phyloP scores from a whole-genome alignment of 2,888 invertebrate genomes.

The Apamea monoglypha region DNA sequence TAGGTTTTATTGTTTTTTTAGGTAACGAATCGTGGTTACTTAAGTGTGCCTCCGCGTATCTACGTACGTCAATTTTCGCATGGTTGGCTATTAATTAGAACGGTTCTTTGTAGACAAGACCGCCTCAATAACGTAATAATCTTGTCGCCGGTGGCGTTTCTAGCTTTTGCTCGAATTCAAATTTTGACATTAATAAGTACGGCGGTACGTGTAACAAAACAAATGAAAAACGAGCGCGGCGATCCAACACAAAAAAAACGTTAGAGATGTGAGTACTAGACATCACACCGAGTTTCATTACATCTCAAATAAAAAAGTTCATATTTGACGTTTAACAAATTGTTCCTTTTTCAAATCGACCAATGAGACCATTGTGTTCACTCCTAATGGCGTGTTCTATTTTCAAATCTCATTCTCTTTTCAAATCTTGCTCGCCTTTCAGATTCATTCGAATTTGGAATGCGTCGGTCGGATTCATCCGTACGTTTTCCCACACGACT shows the following conservation, averaged over 20 bases:
- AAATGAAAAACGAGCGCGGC: constrained; percentile 85
- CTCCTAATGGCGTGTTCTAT: constrained; percentile 90
- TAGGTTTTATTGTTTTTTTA: constrained; percentile 65
- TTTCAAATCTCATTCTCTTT: constrained; percentile 90
- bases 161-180: constrained; percentile 81
- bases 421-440: constrained; percentile 89
- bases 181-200: constrained; percentile 86
- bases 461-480: constrained; percentile 84
- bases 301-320: constrained; percentile 89
- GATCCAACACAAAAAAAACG: constrained; percentile 85
- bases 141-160: constrained; percentile 85
- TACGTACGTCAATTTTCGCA: constrained; percentile 74
- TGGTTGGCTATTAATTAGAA: constrained; percentile 83
- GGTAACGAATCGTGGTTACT: constrained; percentile 41
- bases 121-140: constrained; percentile 83
- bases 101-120: constrained; percentile 71
- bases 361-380: constrained; percentile 90
- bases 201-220: constrained; percentile 82
- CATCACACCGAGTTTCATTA: constrained; percentile 89
- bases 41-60: constrained; percentile 47
- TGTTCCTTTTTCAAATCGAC: constrained; percentile 91
- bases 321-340: constrained; percentile 91
- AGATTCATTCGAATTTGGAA: constrained; percentile 90
- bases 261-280: constrained; percentile 84
- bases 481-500: constrained; percentile 89